Percentiles rank a stretch among this genome's conserved stretches.
phyloP scores from a whole-genome alignment of 2,113 vertebrate species.

The Dipodomys stephensi region DNA sequence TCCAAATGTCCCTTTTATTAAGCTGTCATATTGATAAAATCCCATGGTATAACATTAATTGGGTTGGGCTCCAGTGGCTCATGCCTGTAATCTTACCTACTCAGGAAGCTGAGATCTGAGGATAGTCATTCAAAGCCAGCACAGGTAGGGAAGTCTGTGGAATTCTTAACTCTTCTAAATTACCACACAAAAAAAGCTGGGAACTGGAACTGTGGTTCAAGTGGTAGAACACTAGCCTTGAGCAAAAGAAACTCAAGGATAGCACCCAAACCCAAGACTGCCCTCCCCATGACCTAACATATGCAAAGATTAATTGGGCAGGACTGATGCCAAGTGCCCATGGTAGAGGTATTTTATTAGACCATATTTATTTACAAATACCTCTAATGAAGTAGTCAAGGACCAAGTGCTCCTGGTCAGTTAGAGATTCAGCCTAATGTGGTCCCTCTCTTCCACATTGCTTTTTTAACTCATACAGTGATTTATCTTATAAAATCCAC shows the following conservation, averaged over 20 bases:
- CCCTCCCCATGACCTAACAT: no score
- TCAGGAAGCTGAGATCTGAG: no score
- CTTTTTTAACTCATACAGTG: background rate
- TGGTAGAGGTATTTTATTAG: background rate
- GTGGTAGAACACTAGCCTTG: no score
- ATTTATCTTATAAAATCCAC: constrained; percentile 19
- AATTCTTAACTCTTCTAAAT: no score
- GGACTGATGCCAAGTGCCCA: background rate
- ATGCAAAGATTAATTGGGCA: background rate
- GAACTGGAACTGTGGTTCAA: no score
- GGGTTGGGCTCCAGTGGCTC: background rate
- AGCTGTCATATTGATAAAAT: background rate
- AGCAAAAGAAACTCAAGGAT: no score
- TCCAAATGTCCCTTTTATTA: background rate
- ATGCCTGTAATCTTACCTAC: no score
- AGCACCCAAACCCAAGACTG: no score
- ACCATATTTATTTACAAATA: background rate
- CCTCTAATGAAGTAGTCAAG: background rate
- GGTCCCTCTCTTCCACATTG: background rate
- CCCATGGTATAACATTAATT: background rate
- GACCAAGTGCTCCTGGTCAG: background rate
- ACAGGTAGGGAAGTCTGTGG: no score
- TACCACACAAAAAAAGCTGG: no score
- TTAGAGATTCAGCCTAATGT: background rate
- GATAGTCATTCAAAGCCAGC: no score